Evolutionary conservation across 1,140 invertebrate species (phyloP).

Genomic region (Zaprionus gabonicus): DNA sequence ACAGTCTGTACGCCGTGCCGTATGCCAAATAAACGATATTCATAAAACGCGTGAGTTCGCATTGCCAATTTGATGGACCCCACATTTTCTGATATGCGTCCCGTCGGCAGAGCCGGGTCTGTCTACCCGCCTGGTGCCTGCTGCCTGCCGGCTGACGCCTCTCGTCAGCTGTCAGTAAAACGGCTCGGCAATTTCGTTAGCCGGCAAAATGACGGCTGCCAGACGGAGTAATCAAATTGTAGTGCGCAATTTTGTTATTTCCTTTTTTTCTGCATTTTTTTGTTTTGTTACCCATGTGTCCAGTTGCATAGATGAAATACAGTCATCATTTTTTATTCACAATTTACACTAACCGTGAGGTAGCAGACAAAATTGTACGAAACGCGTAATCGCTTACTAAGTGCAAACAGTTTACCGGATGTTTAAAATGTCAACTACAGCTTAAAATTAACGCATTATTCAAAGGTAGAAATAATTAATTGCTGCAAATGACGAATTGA

Average conservation of each 20-base stretch:
- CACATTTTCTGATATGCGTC: conserved; percentile 35
- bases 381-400: conserved; percentile 33
- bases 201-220: conserved; percentile 59
- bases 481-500: background rate
- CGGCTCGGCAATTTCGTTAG: conserved; percentile 29
- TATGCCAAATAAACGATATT: conserved; percentile 70
- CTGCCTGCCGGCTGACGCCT: background rate
- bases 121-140: background rate
- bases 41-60: conserved; percentile 69
- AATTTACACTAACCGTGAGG: background rate
- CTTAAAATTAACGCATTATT: conserved; percentile 15
- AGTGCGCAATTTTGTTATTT: conserved; percentile 62
- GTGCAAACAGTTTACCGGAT: conserved; percentile 30
- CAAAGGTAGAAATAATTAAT: conserved; percentile 29
- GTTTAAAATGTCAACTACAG: conserved; percentile 24
- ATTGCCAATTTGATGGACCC: conserved; percentile 67
- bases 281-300: conserved; percentile 8
- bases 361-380: conserved; percentile 28
- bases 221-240: conserved; percentile 76
- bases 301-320: conserved; percentile 59
- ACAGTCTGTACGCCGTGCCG: conserved; percentile 46
- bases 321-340: conserved; percentile 44
- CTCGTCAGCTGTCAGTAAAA: conserved; percentile 38
- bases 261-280: conserved; percentile 22
- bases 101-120: background rate